Evolutionary conservation across 1,140 invertebrate genomes (phyloP).

Genomic region (Dendroctonus valens): DNA sequence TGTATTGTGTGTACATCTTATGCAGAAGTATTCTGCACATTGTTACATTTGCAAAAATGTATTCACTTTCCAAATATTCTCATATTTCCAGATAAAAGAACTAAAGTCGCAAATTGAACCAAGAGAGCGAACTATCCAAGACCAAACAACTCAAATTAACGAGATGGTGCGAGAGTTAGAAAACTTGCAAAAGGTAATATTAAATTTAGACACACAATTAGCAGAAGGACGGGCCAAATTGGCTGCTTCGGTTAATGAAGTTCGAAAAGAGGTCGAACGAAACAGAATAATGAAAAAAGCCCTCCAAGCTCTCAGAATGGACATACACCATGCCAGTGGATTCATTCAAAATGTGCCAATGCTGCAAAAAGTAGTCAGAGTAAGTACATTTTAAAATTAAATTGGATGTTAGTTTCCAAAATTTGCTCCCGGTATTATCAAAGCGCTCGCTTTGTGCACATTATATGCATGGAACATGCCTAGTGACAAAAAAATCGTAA

Average conservation of each 20-base stretch:
- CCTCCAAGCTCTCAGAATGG: slow-evolving; percentile 72
- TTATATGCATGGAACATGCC: no score
- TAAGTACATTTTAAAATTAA: slow-evolving; percentile 40
- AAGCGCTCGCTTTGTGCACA: no score
- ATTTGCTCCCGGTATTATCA: no score
- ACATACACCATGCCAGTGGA: slow-evolving; percentile 72
- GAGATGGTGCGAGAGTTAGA: slow-evolving; percentile 74
- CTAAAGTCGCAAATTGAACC: slow-evolving; percentile 82
- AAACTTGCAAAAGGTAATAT: slow-evolving; percentile 57
- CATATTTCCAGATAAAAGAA: slow-evolving; percentile 64
- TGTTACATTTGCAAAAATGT: no score
- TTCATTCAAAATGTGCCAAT: slow-evolving; percentile 74
- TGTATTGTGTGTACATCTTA: no score
- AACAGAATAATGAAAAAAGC: slow-evolving; percentile 65
- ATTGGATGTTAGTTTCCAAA: not conserved
- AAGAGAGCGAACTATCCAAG: slow-evolving; percentile 73
- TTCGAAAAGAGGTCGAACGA: slow-evolving; percentile 63
- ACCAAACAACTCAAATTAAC: slow-evolving; percentile 74
- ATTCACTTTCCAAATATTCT: no score
- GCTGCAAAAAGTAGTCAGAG: slow-evolving; percentile 75
- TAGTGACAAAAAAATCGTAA: no score
- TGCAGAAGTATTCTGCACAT: no score
- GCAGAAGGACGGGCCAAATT: slow-evolving; percentile 76
- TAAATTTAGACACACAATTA: slow-evolving; percentile 66
- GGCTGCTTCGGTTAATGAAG: slow-evolving; percentile 64